Base-by-base conservation (phyloP, 2,888 invertebrate species). In the Amphiduros pacificus region DNA sequence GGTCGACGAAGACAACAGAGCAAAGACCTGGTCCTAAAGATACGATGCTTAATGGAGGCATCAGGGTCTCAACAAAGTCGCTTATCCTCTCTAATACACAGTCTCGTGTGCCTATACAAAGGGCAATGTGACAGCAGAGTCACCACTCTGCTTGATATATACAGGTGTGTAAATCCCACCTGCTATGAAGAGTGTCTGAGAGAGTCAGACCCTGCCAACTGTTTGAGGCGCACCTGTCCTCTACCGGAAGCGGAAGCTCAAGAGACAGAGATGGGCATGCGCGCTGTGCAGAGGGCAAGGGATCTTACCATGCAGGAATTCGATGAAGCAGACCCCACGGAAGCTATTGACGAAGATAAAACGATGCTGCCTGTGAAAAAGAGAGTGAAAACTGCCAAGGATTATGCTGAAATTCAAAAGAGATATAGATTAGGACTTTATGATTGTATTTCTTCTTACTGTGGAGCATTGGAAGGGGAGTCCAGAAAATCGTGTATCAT, bases 401-500 rank as follows among this genome's bases (percentile, higher is more conserved):
- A 36, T 36, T 36, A 9, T 17, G 17, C 11, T 9, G 36, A 49
- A 14, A 22, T 58, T 17, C 28, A 58, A 24, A 58, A 58, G 36
- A 44, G 58, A 24, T 58, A 58, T 36, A 26, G 58, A 14, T 40
- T 58, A 2, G 58, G 58, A n/a, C 27, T 58, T 20, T 58, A 58
- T 24, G 58, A 58, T 27, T 58, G 58, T 24, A 58, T 58, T 11
- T 51, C 58, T 1, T 58, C 58, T 22, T 58, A 58, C 36, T 58
- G 58, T 26, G 58, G 58, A n/a, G 32, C 31, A 29, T 36, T 58
- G 32, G 27, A 40, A 17, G 58, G 58, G n/a, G 49, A 48, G 9
- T 31, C 29, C 40, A 9, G 58, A 6, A 48, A 58, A 26, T 20
- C 29, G 2, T 58, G 58, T 32, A 58, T 58, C 24, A 26, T 58